These are phyloP conservation scores for Grallaria varia DNA, from an alignment of 2,113 vertebrate genomes.

Conservation along the genomic window DNA sequence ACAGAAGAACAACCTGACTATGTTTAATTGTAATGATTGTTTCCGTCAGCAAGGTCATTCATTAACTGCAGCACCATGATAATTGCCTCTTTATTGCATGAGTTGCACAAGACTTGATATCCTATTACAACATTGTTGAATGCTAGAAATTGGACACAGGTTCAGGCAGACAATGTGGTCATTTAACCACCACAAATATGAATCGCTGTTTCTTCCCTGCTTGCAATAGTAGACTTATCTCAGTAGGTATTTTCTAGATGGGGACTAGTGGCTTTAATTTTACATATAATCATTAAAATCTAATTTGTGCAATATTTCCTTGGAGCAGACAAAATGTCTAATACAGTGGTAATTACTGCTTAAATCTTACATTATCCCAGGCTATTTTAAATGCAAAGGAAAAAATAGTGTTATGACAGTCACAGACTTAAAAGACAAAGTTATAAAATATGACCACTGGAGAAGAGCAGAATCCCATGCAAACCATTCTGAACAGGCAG, in stretches of 20 bases:
- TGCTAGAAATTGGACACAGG: not conserved
- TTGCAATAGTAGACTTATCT: not conserved
- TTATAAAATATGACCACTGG: not conserved
- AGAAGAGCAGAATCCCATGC: not conserved
- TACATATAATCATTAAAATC: not conserved
- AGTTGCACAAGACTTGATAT: not conserved
- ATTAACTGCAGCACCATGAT: not conserved
- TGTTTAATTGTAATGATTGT: not conserved
- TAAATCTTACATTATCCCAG: not conserved
- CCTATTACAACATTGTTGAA: conserved; percentile 9
- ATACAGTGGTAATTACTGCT: not conserved
- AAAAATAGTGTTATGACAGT: not conserved
- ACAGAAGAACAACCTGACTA: not conserved
- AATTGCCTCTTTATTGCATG: not conserved
- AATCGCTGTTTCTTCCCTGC: not conserved
- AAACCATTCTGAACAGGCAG: not conserved
- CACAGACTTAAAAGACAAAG: not conserved
- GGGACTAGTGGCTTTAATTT: not conserved
- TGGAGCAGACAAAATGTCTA: not conserved
- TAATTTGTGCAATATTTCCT: not conserved
- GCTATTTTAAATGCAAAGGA: not conserved
- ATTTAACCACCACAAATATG: not conserved
- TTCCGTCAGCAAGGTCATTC: conserved; percentile 25
- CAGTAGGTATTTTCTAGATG: not conserved
- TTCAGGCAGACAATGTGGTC: not conserved